A percentile compares a stretch with the other conserved stretches of the same genome.
Conservation (phyloP, 2,888 invertebrate species). For the Chymomyza procnemis region DNA sequence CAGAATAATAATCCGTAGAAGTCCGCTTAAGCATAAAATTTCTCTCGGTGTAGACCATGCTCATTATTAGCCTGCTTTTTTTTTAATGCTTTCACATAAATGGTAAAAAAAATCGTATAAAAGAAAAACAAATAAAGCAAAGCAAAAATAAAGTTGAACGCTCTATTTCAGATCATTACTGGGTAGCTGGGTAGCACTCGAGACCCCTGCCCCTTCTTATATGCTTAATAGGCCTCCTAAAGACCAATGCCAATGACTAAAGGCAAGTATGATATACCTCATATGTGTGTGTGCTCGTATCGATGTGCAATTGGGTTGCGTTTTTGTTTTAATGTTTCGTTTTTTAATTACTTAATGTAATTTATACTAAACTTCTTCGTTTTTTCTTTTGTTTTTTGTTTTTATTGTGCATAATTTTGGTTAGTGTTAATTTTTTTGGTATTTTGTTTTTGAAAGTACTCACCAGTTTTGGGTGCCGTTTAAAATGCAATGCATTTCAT, state of each 20-base stretch:
- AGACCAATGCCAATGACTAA: neutral
- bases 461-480: conserved; percentile 2
- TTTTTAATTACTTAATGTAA: conserved; percentile 8
- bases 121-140: neutral
- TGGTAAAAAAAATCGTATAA: neutral
- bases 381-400: conserved; percentile 5
- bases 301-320: conserved; percentile 28
- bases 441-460: conserved; percentile 26
- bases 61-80: conserved; percentile 9
- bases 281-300: neutral
- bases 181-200: neutral
- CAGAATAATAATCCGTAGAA: too few species aligned
- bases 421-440: conserved; percentile 18
- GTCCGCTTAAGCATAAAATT: neutral
- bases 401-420: conserved; percentile 46
- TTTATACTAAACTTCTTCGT: neutral
- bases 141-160: conserved; percentile 43
- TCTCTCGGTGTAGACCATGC: neutral
- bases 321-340: conserved; percentile 6
- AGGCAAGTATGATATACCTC: neutral
- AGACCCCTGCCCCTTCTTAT: neutral
- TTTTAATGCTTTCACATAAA: conserved; percentile 41
- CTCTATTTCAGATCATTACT: conserved; percentile 48
- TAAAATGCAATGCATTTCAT: neutral
- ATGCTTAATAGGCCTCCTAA: conserved; percentile 40